Conservation (phyloP, 2,797 vertebrate species). For the Babyrousa celebensis region DNA sequence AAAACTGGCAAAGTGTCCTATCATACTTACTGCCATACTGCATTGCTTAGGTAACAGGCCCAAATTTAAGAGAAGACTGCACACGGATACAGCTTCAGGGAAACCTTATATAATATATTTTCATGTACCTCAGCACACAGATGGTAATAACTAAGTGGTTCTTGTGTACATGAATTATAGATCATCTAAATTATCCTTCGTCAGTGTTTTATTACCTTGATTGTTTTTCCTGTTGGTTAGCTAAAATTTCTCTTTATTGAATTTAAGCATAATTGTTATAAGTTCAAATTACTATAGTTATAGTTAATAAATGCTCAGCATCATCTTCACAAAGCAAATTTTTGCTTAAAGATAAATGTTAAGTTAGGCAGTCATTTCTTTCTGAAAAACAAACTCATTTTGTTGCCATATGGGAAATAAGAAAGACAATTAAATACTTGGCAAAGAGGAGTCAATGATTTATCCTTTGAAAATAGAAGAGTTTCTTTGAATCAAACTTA, state of each 20-base stretch:
- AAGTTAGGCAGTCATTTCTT: constrained; percentile 33
- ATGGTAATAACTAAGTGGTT: neutral
- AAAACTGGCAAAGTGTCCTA: neutral
- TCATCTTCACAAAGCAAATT: neutral
- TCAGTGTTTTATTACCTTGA: neutral
- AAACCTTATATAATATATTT: neutral
- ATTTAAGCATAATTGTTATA: constrained; percentile 37
- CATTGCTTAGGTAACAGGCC: neutral
- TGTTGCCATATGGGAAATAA: neutral
- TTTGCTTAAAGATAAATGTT: constrained; percentile 48
- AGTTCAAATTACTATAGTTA: constrained; percentile 10
- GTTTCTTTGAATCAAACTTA: neutral
- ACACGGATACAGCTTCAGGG: neutral
- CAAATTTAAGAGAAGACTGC: neutral
- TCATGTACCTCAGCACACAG: neutral
- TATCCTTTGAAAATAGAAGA: constrained; percentile 30
- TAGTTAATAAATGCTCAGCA: neutral
- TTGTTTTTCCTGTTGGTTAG: neutral
- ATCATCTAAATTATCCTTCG: neutral
- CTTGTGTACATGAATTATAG: neutral
- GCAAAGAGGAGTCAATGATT: constrained; percentile 41
- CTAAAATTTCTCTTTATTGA: neutral
- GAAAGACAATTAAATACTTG: constrained; percentile 19
- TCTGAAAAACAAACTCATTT: constrained; percentile 59
- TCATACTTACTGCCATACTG: neutral